phyloP scores from a whole-genome alignment of 2,113 vertebrate species.

The Pollachius pollachius region DNA sequence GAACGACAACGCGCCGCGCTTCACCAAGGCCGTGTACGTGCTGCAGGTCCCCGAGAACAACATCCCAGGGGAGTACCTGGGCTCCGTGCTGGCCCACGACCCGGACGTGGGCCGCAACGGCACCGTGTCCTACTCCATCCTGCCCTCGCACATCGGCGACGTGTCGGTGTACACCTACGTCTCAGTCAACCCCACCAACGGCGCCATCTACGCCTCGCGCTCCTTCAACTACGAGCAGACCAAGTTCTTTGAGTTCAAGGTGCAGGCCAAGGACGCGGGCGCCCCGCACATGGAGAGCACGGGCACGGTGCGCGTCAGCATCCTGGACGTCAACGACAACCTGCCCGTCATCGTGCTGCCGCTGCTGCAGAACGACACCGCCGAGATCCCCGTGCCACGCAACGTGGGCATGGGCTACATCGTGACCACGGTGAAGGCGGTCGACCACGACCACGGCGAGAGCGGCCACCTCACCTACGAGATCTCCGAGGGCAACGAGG shows the following conservation, averaged over 20 bases:
- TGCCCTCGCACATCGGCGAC: constrained; percentile 92
- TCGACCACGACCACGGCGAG: constrained; percentile 97
- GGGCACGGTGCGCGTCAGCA: constrained; percentile 86
- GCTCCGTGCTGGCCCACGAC: constrained; percentile 93
- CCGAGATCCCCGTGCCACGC: constrained; percentile 92
- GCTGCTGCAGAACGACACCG: constrained; percentile 91
- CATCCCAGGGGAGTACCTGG: constrained; percentile 95
- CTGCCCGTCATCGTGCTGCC: constrained; percentile 93
- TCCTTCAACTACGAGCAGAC: constrained; percentile 98
- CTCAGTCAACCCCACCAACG: constrained; percentile 95
- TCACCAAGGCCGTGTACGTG: constrained; percentile 92
- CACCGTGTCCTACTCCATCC: constrained; percentile 92
- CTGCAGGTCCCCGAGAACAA: constrained; percentile 98
- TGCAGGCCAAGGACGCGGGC: constrained; percentile 95
- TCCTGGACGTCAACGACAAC: constrained; percentile 96
- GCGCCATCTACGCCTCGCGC: constrained; percentile 96
- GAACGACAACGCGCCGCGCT: constrained; percentile 95
- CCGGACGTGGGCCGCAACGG: constrained; percentile 95
- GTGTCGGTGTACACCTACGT: constrained; percentile 90
- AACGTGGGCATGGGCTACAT: constrained; percentile 95
- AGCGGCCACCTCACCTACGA: constrained; percentile 95
- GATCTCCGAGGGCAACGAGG: constrained; percentile 95
- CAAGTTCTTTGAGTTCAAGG: constrained; percentile 96
- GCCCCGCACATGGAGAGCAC: constrained; percentile 95
- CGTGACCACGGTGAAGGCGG: constrained; percentile 88